Evolutionary conservation across 2,113 vertebrate genomes (phyloP).

Genomic region (Sinosuthora webbiana): DNA sequence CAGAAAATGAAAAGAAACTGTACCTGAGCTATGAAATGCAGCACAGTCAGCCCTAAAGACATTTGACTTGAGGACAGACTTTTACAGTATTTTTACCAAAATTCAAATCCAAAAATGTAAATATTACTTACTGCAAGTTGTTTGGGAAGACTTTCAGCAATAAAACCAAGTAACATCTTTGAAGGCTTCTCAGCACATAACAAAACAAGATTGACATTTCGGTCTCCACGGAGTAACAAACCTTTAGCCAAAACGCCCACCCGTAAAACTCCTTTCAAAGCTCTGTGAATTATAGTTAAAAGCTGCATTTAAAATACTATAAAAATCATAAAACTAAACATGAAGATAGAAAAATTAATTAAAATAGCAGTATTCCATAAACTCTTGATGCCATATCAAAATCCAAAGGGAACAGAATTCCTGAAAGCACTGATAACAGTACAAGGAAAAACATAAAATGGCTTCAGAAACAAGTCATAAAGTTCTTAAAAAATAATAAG

Average conservation of each 20-base stretch:
- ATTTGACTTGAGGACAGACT: neutral
- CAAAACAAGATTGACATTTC: slow-evolving; percentile 91
- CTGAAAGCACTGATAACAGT: neutral
- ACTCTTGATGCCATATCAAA: neutral
- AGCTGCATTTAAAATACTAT: slow-evolving; percentile 9
- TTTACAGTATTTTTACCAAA: neutral
- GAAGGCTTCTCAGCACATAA: slow-evolving; percentile 94
- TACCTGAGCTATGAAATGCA: neutral
- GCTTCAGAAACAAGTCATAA: neutral
- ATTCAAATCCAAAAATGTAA: neutral
- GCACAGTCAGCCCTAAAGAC: neutral
- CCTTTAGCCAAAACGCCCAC: slow-evolving; percentile 97
- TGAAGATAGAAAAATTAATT: neutral
- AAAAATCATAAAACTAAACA: neutral
- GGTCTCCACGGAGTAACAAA: slow-evolving; percentile 91
- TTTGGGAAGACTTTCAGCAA: slow-evolving; percentile 92
- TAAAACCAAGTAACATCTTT: slow-evolving; percentile 82
- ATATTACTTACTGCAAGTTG: slow-evolving; percentile 87
- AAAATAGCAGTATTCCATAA: neutral
- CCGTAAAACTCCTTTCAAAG: slow-evolving; percentile 94
- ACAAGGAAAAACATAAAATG: neutral
- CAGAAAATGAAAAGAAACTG: slow-evolving; percentile 13
- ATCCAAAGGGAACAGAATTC: neutral
- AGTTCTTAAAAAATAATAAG: neutral
- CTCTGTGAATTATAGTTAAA: slow-evolving; percentile 70